These are phyloP conservation scores for Diplolepis rosae DNA, from an alignment of 2,888 invertebrate genomes.

Conservation along the genomic window DNA sequence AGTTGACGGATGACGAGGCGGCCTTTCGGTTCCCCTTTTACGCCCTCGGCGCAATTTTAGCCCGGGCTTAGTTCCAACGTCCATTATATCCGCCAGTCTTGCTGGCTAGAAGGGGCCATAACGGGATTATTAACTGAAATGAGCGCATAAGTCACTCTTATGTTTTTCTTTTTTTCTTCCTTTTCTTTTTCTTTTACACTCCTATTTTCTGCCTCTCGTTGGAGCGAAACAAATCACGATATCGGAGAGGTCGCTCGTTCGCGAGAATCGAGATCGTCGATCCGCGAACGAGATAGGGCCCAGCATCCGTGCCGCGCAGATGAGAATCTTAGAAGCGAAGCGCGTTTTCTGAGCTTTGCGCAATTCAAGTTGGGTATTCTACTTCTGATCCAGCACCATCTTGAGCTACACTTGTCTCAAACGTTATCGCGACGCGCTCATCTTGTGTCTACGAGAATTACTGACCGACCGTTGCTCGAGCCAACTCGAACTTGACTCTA, in stretches of 20 bases:
- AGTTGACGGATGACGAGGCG: slow-evolving; percentile 74
- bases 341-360: slow-evolving; percentile 25
- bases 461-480: slow-evolving; percentile 41
- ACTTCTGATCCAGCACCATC: slow-evolving; percentile 54
- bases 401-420: slow-evolving; percentile 58
- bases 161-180: slow-evolving; percentile 35
- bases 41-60: slow-evolving; percentile 61
- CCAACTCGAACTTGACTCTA: slow-evolving; percentile 5
- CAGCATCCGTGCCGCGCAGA: slow-evolving; percentile 38
- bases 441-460: slow-evolving; percentile 30
- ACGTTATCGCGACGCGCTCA: slow-evolving; percentile 44
- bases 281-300: slow-evolving; percentile 40
- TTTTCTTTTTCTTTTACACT: slow-evolving; percentile 1
- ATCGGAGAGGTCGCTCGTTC: slow-evolving; percentile 36
- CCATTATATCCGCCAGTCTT: slow-evolving; percentile 59
- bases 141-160: slow-evolving; percentile 59
- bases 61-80: slow-evolving; percentile 54
- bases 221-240: slow-evolving; percentile 42
- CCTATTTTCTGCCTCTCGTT: slow-evolving; percentile 11
- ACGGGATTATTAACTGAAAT: slow-evolving; percentile 68
- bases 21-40: slow-evolving; percentile 64
- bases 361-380: slow-evolving; percentile 39
- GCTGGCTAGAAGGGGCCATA: slow-evolving; percentile 49
- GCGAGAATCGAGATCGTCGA: slow-evolving; percentile 37
- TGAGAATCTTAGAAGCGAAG: slow-evolving; percentile 39